Conservation (phyloP, 2,797 vertebrate species). For the Catharus ustulatus region DNA sequence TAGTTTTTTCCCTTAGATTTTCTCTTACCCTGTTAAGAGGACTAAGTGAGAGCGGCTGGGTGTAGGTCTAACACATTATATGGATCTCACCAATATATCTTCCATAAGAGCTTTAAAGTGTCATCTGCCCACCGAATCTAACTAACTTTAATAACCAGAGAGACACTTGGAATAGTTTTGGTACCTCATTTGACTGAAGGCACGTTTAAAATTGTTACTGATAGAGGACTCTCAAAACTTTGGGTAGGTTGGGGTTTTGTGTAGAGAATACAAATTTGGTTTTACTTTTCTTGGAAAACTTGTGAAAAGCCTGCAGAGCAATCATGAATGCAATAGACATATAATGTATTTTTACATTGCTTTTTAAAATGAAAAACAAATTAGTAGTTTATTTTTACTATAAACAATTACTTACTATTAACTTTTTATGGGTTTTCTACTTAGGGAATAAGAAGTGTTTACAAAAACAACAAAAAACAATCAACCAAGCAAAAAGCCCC, state of each 20-base stretch:
- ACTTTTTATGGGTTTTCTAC: background rate
- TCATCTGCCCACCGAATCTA: background rate
- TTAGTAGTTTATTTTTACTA: background rate
- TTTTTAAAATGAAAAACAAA: background rate
- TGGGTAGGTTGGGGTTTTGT: background rate
- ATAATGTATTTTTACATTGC: accelerated
- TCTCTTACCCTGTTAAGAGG: too few species aligned
- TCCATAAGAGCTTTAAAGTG: background rate
- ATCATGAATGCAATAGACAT: background rate
- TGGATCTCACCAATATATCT: background rate
- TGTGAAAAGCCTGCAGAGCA: background rate
- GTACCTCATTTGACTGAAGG: background rate
- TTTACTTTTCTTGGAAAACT: background rate
- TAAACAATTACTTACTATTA: background rate
- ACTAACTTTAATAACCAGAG: background rate
- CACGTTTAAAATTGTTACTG: background rate
- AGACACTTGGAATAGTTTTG: background rate
- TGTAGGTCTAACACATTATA: background rate
- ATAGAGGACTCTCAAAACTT: background rate
- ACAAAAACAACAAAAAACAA: background rate
- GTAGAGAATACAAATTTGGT: background rate
- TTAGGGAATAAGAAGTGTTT: background rate
- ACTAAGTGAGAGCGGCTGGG: background rate
- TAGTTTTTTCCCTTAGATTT: background rate
- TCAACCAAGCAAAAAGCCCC: background rate